Conservation (phyloP, 2,113 vertebrate genomes). For the Vulpes lagopus region DNA sequence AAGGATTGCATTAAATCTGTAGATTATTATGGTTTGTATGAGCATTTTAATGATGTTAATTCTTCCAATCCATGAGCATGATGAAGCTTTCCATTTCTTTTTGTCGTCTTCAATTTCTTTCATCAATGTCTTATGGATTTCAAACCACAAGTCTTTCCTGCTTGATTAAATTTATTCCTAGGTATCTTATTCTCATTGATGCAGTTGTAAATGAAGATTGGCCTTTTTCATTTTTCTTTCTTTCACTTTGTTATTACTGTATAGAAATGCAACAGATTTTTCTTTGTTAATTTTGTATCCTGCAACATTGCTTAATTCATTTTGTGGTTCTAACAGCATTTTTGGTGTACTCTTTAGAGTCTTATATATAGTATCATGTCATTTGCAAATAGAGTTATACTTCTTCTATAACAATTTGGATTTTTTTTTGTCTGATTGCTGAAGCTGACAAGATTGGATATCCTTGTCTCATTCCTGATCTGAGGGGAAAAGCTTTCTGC, state of each 20-base stretch:
- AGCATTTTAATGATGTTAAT: neutral
- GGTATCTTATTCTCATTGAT: neutral
- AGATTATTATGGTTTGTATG: neutral
- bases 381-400: neutral
- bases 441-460: neutral
- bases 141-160: neutral
- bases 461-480: neutral
- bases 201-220: neutral
- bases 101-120: neutral
- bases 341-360: neutral
- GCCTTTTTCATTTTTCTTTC: neutral
- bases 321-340: neutral
- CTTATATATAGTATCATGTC: neutral
- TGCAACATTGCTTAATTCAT: neutral
- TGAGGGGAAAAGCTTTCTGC: neutral
- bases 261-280: neutral
- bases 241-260: neutral
- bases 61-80: neutral
- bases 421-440: neutral
- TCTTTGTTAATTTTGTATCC: neutral
- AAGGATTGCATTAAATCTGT: neutral
- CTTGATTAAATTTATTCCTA: neutral
- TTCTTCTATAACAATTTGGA: neutral
- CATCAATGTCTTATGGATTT: neutral
- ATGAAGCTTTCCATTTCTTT: neutral